Evolutionary conservation across 1,140 invertebrate species (phyloP).

Genomic region (Eurosta solidaginis): DNA sequence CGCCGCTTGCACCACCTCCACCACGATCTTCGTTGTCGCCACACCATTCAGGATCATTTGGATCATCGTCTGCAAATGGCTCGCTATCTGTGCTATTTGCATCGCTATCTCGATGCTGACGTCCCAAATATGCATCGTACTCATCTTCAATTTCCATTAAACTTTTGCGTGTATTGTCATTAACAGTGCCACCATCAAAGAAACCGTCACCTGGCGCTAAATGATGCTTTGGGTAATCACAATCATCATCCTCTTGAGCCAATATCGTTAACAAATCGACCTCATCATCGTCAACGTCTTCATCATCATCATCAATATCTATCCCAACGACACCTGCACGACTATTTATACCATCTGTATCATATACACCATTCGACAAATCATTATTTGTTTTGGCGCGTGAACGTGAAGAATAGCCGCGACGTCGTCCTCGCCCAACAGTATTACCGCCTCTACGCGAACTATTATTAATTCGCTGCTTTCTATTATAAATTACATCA

Average conservation of each 20-base stretch:
- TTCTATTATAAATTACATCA: slow-evolving; percentile 11
- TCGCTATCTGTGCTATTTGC: slow-evolving; percentile 67
- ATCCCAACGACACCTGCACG: no score
- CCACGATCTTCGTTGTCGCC: slow-evolving; percentile 32
- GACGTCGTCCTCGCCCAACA: background rate
- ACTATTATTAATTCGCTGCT: slow-evolving; percentile 19
- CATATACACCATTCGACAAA: background rate
- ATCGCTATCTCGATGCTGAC: slow-evolving; percentile 51
- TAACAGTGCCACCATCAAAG: background rate
- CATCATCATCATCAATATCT: background rate
- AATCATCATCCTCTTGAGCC: slow-evolving; percentile 43
- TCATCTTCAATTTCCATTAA: slow-evolving; percentile 22
- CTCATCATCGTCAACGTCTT: slow-evolving; percentile 13
- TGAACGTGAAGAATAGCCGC: background rate
- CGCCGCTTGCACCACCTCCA: background rate
- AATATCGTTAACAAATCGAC: slow-evolving; percentile 32
- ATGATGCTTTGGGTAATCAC: slow-evolving; percentile 45
- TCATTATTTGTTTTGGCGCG: background rate
- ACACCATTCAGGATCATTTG: slow-evolving; percentile 80
- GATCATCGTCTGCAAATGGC: slow-evolving; percentile 69
- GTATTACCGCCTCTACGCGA: background rate
- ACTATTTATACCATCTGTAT: no score
- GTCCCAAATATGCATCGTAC: background rate
- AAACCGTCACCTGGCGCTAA: slow-evolving; percentile 47
- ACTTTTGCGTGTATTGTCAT: background rate